Evolutionary conservation across 1,140 invertebrate species (phyloP).

Genomic region (Eriosoma lanigerum): DNA sequence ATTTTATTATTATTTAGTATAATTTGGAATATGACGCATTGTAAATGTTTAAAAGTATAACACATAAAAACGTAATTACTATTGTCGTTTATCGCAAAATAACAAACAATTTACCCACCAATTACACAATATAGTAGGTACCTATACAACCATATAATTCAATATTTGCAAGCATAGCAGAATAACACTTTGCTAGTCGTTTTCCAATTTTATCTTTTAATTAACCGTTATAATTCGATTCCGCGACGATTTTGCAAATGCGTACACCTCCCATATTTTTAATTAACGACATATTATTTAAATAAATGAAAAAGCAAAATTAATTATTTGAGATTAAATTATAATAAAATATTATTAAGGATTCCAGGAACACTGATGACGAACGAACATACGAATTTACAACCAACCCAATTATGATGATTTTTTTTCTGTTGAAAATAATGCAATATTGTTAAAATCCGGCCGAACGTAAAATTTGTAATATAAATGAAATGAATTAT

Average conservation of each 20-base stretch:
- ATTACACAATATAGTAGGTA: conserved; percentile 32
- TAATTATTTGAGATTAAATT: conserved; percentile 22
- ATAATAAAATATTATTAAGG: not conserved
- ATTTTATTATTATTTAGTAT: no score
- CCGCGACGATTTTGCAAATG: not conserved
- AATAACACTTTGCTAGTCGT: not conserved
- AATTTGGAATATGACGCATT: no score
- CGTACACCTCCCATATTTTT: not conserved
- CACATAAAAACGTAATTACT: not conserved
- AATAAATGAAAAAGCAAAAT: conserved; percentile 16
- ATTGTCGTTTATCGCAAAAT: conserved; percentile 4
- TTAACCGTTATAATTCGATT: conserved; percentile 29
- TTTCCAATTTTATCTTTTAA: conserved; percentile 36
- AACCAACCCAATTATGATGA: no score
- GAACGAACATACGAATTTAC: not conserved
- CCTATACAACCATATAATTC: no score
- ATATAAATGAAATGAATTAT: not conserved
- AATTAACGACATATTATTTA: conserved; percentile 11
- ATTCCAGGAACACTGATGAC: not conserved
- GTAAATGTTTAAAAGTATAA: no score
- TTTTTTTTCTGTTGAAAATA: no score
- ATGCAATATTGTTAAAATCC: not conserved
- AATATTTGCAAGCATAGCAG: not conserved
- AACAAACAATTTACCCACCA: conserved; percentile 15
- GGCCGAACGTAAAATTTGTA: no score